Percentiles rank a stretch among this genome's conserved stretches.
Evolutionary conservation across 2,888 invertebrate genomes (phyloP).

Genomic region (Prostheceraeus crozeri): DNA sequence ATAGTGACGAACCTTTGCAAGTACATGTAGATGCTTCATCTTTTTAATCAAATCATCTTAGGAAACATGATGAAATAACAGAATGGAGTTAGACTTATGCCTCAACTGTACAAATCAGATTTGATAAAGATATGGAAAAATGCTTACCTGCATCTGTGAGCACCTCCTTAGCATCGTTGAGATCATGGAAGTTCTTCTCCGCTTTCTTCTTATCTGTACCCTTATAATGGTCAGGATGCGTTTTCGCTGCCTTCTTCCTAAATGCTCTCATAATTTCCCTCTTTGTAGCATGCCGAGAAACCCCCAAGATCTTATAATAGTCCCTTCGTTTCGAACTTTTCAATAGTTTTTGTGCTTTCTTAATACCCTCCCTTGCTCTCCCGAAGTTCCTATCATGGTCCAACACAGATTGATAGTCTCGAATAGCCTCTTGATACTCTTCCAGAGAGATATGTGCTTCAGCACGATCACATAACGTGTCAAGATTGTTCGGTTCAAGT

Average conservation of each 20-base stretch:
- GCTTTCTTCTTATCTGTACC: conserved; percentile 76
- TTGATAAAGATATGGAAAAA: no score
- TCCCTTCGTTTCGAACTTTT: conserved; percentile 85
- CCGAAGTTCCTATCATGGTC: conserved; percentile 71
- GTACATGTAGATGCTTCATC: no score
- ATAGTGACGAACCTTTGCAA: no score
- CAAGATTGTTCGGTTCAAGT: conserved; percentile 65
- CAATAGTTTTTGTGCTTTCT: conserved; percentile 78
- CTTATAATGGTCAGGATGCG: conserved; percentile 93
- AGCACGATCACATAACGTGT: conserved; percentile 76
- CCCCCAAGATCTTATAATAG: conserved; percentile 91
- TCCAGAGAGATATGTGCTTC: conserved; percentile 82
- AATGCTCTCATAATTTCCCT: conserved; percentile 86
- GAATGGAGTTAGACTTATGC: no score
- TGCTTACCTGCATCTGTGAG: conserved; percentile 62
- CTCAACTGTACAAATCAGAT: no score
- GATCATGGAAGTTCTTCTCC: conserved; percentile 93
- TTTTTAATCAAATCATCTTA: no score
- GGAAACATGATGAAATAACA: no score
- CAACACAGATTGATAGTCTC: conserved; percentile 75
- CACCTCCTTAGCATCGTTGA: conserved; percentile 97
- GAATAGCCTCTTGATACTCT: conserved; percentile 83
- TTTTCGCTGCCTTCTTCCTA: conserved; percentile 88
- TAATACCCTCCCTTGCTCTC: conserved; percentile 78
- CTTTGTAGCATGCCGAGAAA: conserved; percentile 77